These are phyloP conservation scores for Emberiza fucata DNA, from an alignment of 2,113 vertebrate genomes.

Conservation along the genomic window DNA sequence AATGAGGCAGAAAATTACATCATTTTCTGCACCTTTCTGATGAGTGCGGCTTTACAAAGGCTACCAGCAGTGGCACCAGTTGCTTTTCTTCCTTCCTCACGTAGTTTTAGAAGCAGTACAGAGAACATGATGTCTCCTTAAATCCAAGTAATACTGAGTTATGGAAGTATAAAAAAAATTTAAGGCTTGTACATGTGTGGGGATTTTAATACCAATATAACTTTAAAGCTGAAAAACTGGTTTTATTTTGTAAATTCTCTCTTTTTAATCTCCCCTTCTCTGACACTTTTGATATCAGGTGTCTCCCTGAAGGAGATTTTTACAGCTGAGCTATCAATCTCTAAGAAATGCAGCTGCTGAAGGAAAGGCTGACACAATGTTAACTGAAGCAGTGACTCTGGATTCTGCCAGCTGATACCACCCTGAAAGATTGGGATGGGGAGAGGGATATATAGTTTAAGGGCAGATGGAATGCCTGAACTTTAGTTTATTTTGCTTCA, in stretches of 20 bases:
- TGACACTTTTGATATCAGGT: constrained; percentile 30
- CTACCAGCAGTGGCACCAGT: not conserved
- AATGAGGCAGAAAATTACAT: not conserved
- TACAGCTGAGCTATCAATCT: constrained; percentile 37
- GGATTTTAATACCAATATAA: not conserved
- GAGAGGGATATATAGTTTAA: not conserved
- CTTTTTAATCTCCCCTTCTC: constrained; percentile 17
- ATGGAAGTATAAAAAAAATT: not conserved
- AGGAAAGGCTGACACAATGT: not conserved
- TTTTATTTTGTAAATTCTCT: constrained; percentile 36
- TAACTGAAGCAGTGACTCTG: constrained; percentile 14
- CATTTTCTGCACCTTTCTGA: not conserved
- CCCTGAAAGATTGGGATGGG: not conserved
- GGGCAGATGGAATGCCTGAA: not conserved
- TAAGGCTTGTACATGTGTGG: not conserved
- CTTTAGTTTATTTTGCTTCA: constrained; percentile 11
- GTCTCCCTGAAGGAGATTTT: constrained; percentile 32
- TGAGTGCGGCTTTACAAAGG: not conserved
- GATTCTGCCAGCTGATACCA: constrained; percentile 17
- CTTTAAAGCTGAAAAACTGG: not conserved
- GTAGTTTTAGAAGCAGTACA: not conserved
- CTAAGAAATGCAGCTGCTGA: not conserved
- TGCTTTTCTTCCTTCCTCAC: not conserved
- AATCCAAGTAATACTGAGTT: not conserved
- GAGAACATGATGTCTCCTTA: not conserved